phyloP scores from a whole-genome alignment of 2,888 invertebrate species.

The Cremastinae sp. region DNA sequence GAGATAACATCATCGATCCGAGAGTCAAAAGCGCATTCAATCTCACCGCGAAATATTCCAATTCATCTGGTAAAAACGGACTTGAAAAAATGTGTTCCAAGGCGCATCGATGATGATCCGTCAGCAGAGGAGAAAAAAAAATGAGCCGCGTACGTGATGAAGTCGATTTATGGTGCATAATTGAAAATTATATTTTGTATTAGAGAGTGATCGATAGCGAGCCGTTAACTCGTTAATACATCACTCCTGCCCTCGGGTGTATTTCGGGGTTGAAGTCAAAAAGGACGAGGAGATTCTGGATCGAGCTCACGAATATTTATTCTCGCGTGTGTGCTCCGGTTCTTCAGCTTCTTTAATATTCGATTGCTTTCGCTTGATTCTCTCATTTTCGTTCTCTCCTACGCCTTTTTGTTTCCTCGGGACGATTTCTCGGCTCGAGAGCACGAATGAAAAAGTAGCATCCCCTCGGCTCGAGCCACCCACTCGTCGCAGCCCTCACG shows the following conservation, averaged over 20 bases:
- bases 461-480: conserved; percentile 55
- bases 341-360: conserved; percentile 47
- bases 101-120: too few species aligned
- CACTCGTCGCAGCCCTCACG: conserved; percentile 50
- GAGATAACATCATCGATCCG: too few species aligned
- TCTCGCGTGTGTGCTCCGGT: conserved; percentile 35
- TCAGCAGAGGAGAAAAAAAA: too few species aligned
- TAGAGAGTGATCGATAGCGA: conserved; percentile 75
- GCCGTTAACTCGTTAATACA: conserved; percentile 78
- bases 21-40: too few species aligned
- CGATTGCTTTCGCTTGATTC: conserved; percentile 39
- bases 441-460: conserved; percentile 59
- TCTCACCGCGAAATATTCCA: too few species aligned
- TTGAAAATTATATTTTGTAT: conserved; percentile 79
- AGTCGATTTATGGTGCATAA: conserved; percentile 73
- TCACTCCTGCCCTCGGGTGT: conserved; percentile 66
- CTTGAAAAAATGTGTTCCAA: too few species aligned
- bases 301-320: conserved; percentile 37
- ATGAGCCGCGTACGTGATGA: too few species aligned
- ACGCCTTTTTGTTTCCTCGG: conserved; percentile 39
- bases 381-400: not conserved
- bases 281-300: conserved; percentile 24
- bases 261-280: conserved; percentile 43
- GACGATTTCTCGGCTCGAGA: conserved; percentile 55
- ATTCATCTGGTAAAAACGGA: too few species aligned